Evolutionary conservation across 2,888 invertebrate species (phyloP).

Genomic region (Drosophila nr. perissopoda): DNA sequence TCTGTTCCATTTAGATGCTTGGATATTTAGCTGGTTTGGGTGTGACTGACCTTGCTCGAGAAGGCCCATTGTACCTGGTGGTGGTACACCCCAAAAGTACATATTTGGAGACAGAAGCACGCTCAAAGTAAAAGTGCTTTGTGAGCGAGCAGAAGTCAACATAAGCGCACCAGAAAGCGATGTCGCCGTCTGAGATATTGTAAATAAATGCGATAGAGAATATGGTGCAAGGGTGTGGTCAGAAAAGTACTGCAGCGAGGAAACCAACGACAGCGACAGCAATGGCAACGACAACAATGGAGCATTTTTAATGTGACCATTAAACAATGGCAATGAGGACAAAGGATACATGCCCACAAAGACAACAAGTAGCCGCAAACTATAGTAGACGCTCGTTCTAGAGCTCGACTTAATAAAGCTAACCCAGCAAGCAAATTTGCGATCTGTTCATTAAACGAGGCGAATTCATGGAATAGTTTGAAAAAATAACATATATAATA

Average conservation of each 20-base stretch:
- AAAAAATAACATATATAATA: neutral
- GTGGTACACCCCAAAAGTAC: neutral
- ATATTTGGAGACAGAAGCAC: constrained; percentile 1
- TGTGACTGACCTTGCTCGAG: neutral
- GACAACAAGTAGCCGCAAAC: constrained; percentile 44
- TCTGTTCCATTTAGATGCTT: neutral
- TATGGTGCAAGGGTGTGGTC: constrained; percentile 65
- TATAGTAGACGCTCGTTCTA: constrained; percentile 33
- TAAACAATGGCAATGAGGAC: constrained; percentile 80
- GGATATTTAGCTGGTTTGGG: neutral
- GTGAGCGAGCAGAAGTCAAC: constrained; percentile 52
- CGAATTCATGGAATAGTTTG: neutral
- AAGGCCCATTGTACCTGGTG: constrained; percentile 2
- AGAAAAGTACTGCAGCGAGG: constrained; percentile 49
- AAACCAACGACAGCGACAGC: constrained; percentile 17
- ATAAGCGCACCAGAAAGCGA: constrained; percentile 39
- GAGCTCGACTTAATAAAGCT: constrained; percentile 13
- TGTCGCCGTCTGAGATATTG: constrained; percentile 18
- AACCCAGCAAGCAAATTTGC: constrained; percentile 51
- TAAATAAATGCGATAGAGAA: constrained; percentile 62
- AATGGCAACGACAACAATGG: constrained; percentile 63
- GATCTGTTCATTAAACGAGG: constrained; percentile 2
- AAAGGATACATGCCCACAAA: constrained; percentile 46
- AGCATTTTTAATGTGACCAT: constrained; percentile 80
- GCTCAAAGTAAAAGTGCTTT: constrained; percentile 20